These are phyloP conservation scores for Catocala sponsa DNA, from an alignment of 2,888 invertebrate genomes.

Conservation along the genomic window DNA sequence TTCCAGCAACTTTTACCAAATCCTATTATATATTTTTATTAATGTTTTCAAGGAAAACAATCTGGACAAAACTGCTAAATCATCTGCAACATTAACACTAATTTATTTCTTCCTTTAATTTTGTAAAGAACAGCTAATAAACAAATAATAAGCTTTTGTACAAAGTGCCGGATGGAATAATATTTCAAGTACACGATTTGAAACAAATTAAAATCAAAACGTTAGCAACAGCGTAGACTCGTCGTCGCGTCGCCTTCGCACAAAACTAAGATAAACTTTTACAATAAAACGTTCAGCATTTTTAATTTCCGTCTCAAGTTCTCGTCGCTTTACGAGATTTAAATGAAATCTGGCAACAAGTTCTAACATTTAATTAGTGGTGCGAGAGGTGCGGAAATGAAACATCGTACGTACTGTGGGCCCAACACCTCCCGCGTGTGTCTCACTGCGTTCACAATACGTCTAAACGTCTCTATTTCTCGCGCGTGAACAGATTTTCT, in stretches of 20 bases:
- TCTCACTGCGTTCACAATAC: slow-evolving; percentile 47
- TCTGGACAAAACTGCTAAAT: neutral
- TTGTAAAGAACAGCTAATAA: slow-evolving; percentile 16
- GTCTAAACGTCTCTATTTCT: slow-evolving; percentile 42
- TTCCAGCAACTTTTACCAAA: too few species aligned
- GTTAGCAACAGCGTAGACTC: slow-evolving; percentile 47
- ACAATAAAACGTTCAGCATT: slow-evolving; percentile 72
- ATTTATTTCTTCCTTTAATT: slow-evolving; percentile 14
- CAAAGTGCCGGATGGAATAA: slow-evolving; percentile 28
- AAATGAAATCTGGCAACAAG: slow-evolving; percentile 76
- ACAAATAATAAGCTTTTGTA: slow-evolving; percentile 34
- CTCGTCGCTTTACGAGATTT: slow-evolving; percentile 67
- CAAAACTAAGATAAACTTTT: slow-evolving; percentile 67
- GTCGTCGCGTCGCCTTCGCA: slow-evolving; percentile 28
- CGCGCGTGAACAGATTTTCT: slow-evolving; percentile 55
- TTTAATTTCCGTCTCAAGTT: slow-evolving; percentile 76
- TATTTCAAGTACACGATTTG: slow-evolving; percentile 42
- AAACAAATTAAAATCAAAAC: slow-evolving; percentile 52
- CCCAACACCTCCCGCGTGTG: slow-evolving; percentile 62
- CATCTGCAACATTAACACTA: neutral
- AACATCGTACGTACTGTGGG: slow-evolving; percentile 63
- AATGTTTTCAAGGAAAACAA: too few species aligned
- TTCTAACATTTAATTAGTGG: slow-evolving; percentile 80
- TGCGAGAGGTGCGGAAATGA: slow-evolving; percentile 71
- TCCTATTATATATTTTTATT: too few species aligned